A percentile compares a stretch with the other conserved stretches of the same genome.
These are phyloP conservation scores for Myopa testacea DNA, from an alignment of 2,888 invertebrate species.

Conservation along the genomic window DNA sequence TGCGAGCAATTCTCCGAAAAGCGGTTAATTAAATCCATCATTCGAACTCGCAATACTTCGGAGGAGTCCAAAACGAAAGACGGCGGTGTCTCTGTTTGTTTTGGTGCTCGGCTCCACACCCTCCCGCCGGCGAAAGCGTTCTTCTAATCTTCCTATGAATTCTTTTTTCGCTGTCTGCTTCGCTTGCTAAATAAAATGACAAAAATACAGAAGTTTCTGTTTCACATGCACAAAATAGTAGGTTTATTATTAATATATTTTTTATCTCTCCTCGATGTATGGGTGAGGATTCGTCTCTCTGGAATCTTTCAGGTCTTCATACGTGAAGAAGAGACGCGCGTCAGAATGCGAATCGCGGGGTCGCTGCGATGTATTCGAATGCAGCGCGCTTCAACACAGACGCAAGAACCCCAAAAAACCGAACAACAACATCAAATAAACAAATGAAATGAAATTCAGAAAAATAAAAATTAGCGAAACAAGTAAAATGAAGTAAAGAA, in stretches of 20 bases:
- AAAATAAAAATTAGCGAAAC: constrained; percentile 25
- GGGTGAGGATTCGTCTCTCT: constrained; percentile 11
- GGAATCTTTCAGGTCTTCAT: constrained; percentile 8
- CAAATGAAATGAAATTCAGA: constrained; percentile 24
- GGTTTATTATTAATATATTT: constrained; percentile 10
- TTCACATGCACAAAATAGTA: not conserved
- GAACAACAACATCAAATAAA: constrained; percentile 15
- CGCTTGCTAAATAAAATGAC: not conserved
- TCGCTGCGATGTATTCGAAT: constrained; percentile 25
- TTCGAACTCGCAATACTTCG: no score
- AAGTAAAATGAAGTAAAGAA: constrained; percentile 7
- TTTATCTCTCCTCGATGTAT: constrained; percentile 9
- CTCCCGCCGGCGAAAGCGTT: not conserved
- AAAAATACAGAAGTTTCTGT: constrained; percentile 6
- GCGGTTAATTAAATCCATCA: no score
- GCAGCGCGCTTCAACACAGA: constrained; percentile 32
- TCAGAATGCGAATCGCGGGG: constrained; percentile 13
- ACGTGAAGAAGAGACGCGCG: not conserved
- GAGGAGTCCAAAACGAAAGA: no score
- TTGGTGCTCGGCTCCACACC: no score
- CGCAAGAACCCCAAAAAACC: constrained; percentile 7
- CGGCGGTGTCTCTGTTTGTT: no score
- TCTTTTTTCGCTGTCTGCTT: not conserved
- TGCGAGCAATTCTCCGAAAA: no score
- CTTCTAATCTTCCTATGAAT: not conserved